A percentile compares a stretch with the other conserved stretches of the same genome.
Conservation (phyloP, 2,797 vertebrate species). For the Aplochiton taeniatus region DNA sequence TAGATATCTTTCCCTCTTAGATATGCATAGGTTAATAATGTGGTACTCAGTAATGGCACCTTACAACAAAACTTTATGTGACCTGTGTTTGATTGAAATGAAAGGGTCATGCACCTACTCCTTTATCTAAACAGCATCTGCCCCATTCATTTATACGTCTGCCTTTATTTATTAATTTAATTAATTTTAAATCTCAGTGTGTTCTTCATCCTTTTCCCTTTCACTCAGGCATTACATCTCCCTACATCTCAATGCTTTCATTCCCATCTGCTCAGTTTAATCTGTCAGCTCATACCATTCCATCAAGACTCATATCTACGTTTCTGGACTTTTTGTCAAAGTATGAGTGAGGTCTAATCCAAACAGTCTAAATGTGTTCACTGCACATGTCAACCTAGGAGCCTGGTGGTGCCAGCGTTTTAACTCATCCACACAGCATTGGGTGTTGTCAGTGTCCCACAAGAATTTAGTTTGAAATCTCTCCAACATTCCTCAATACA, state of each 20-base stretch:
- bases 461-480: neutral
- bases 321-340: neutral
- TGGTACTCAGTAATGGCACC: no score
- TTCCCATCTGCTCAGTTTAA: neutral
- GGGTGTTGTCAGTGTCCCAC: neutral
- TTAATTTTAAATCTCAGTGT: neutral
- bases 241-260: neutral
- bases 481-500: neutral
- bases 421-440: neutral
- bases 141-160: neutral
- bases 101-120: no score
- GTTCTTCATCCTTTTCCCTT: neutral
- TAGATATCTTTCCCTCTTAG: no score
- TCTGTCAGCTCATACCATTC: neutral
- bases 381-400: neutral
- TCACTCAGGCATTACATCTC: slow-evolving; percentile 12
- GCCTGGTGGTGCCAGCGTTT: neutral
- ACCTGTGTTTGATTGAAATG: no score
- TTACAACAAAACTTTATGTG: no score
- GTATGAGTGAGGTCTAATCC: neutral
- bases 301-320: neutral
- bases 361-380: neutral
- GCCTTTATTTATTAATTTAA: neutral
- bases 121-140: no score
- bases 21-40: no score